Percentiles rank a stretch among this genome's conserved stretches.
phyloP scores from a whole-genome alignment of 64 coral and sea anemone species.

The Catalaphyllia jardinei region DNA sequence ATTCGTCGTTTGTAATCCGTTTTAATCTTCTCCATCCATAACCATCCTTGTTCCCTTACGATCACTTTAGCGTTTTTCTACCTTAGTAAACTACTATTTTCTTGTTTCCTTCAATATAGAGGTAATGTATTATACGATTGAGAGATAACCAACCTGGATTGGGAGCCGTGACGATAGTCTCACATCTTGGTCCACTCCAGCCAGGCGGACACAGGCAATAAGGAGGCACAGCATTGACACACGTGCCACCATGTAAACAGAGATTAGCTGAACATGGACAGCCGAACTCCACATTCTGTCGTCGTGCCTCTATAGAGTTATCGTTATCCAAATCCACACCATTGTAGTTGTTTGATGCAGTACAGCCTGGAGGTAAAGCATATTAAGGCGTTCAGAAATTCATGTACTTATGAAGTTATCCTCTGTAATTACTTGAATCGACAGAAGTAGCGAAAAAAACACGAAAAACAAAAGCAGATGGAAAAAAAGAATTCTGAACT shows the following conservation, averaged over 20 bases:
- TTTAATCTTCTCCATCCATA: too few relatives aligned
- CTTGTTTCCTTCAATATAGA: too few relatives aligned
- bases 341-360: constrained; percentile 74
- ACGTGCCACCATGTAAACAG: constrained; percentile 71
- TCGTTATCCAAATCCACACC: constrained; percentile 87
- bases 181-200: constrained; percentile 66
- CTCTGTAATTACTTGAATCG: too few relatives aligned
- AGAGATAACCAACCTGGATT: constrained; percentile 54
- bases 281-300: constrained; percentile 84
- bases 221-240: constrained; percentile 63
- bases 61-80: too few relatives aligned
- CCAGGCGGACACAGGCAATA: constrained; percentile 78
- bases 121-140: too few relatives aligned
- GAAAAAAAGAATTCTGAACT: too few relatives aligned
- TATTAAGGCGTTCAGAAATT: not conserved
- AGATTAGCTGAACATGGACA: constrained; percentile 69
- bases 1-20: too few relatives aligned
- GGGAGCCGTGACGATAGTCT: constrained; percentile 26
- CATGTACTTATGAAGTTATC: too few relatives aligned
- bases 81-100: too few relatives aligned
- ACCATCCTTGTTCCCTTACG: too few relatives aligned
- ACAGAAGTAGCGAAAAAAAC: too few relatives aligned
- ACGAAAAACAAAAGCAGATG: too few relatives aligned
- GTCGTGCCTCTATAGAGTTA: constrained; percentile 45
- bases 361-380: constrained; percentile 65